Evolutionary conservation across 2,797 vertebrate genomes (phyloP).

Genomic region (Pampus argenteus): DNA sequence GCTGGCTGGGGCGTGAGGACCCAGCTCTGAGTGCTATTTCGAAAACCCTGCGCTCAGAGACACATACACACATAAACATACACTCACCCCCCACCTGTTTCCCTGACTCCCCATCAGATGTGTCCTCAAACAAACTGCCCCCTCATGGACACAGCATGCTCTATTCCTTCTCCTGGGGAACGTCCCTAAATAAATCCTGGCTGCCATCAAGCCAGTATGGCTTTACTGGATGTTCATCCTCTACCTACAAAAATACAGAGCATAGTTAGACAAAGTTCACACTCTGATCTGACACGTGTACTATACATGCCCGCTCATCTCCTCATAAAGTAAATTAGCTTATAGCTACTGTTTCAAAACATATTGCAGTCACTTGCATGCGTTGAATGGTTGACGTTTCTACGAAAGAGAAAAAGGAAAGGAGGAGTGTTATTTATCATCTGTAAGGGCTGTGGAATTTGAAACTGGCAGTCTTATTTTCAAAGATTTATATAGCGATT

Average conservation of each 20-base stretch:
- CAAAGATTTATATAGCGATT: constrained; percentile 54
- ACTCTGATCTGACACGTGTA: constrained; percentile 59
- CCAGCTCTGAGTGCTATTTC: constrained; percentile 76
- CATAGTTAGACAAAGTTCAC: constrained; percentile 74
- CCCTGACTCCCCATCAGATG: constrained; percentile 67
- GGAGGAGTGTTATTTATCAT: constrained; percentile 40
- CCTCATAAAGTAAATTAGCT: constrained; percentile 56
- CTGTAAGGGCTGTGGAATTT: constrained; percentile 42
- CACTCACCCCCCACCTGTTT: constrained; percentile 65
- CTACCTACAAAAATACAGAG: constrained; percentile 68
- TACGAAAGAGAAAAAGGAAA: constrained; percentile 6
- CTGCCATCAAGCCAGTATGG: constrained; percentile 55
- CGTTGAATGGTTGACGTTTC: constrained; percentile 29
- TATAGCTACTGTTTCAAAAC: constrained; percentile 57
- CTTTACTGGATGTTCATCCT: constrained; percentile 67
- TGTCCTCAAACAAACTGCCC: constrained; percentile 70
- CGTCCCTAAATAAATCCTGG: constrained; percentile 78
- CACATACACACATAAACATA: constrained; percentile 16
- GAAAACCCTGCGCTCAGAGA: constrained; percentile 46
- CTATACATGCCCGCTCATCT: constrained; percentile 38
- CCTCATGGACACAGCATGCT: constrained; percentile 58
- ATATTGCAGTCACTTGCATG: constrained; percentile 28
- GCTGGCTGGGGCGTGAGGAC: constrained; percentile 45
- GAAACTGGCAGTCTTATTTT: constrained; percentile 44
- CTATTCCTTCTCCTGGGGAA: constrained; percentile 55